Conservation (phyloP, 1,140 invertebrate genomes). For the Ruditapes philippinarum region DNA sequence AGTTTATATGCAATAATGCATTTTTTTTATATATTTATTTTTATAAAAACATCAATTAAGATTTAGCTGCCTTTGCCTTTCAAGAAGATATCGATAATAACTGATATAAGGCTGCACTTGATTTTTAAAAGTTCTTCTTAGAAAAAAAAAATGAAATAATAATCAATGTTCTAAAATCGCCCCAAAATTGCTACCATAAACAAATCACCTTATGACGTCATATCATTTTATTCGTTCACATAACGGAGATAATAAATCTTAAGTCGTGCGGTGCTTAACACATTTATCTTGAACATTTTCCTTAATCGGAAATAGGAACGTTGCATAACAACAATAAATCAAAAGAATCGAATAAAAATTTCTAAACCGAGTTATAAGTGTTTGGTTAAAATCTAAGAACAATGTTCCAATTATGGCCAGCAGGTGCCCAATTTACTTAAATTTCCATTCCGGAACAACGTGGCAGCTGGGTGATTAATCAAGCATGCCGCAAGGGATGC, state of each 20-base stretch:
- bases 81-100: too few species aligned
- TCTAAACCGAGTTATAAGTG: background rate
- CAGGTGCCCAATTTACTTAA: constrained; percentile 35
- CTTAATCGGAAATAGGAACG: constrained; percentile 5
- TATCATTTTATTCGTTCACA: too few species aligned
- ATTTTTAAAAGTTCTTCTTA: too few species aligned
- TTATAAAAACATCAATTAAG: too few species aligned
- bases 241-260: background rate
- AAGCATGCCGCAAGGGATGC: constrained; percentile 18
- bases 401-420: constrained; percentile 10
- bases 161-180: too few species aligned
- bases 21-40: too few species aligned
- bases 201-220: too few species aligned
- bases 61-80: too few species aligned
- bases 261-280: background rate
- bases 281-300: constrained; percentile 5
- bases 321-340: constrained; percentile 17
- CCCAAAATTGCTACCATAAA: too few species aligned
- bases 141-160: too few species aligned
- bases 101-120: too few species aligned
- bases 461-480: constrained; percentile 49
- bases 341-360: constrained; percentile 6
- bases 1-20: too few species aligned
- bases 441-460: constrained; percentile 12
- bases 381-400: background rate